Evolutionary conservation across 2,797 vertebrate genomes (phyloP).

Genomic region (Spinibarbus caldwelli): DNA sequence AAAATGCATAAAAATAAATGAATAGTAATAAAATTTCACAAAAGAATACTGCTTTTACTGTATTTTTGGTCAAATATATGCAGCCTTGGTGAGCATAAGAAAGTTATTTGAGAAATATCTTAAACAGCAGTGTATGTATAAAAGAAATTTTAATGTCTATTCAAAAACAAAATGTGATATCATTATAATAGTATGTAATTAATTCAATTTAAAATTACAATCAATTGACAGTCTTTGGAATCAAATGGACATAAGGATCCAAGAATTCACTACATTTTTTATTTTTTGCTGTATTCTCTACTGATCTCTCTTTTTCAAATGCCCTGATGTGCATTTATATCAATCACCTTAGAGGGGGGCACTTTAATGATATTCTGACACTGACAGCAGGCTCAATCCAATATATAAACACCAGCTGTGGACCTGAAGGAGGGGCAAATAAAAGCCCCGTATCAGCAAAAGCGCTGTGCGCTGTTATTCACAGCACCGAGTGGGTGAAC

Average conservation of each 20-base stretch:
- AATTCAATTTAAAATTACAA: background rate
- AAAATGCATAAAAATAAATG: too few species aligned
- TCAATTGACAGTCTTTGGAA: background rate
- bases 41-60: background rate
- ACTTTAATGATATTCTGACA: conserved; percentile 49
- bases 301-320: background rate
- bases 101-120: background rate
- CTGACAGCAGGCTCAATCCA: conserved; percentile 49
- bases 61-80: background rate
- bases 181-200: background rate
- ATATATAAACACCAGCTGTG: conserved; percentile 46
- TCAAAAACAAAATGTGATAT: background rate
- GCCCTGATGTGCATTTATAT: conserved; percentile 17
- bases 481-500: conserved; percentile 32
- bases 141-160: too few species aligned
- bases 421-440: conserved; percentile 14
- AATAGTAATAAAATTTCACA: background rate
- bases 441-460: conserved; percentile 60
- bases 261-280: too few species aligned
- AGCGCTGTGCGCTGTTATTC: conserved; percentile 46
- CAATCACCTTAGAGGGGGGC: conserved; percentile 48
- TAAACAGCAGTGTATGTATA: background rate
- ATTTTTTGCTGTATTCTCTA: background rate
- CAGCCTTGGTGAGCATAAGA: background rate
- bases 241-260: background rate